Conservation (phyloP, 2,113 vertebrate genomes). For the Syngnathus floridae region DNA sequence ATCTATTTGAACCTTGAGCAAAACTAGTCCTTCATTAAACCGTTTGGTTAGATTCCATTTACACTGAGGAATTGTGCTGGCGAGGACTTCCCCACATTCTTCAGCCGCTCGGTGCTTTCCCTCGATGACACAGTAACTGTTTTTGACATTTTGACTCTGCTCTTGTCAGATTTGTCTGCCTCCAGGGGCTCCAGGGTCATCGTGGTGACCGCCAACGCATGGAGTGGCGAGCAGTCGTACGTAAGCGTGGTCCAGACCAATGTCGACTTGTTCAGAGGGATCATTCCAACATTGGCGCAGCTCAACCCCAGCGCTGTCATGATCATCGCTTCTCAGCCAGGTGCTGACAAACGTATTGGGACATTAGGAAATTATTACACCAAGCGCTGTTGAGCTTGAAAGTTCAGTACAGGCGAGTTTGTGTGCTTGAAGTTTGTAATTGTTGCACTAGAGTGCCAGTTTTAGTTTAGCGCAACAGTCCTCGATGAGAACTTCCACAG, state of each 20-base stretch:
- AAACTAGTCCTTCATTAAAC: background rate
- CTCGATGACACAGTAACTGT: background rate
- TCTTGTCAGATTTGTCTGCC: slow-evolving; percentile 76
- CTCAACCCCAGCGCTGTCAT: slow-evolving; percentile 78
- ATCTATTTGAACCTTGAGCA: background rate
- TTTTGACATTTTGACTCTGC: slow-evolving; percentile 22
- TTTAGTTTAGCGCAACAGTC: background rate
- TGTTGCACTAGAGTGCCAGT: background rate
- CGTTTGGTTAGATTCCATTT: background rate
- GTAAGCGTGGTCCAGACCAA: slow-evolving; percentile 85
- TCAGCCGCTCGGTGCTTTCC: background rate
- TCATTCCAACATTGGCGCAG: slow-evolving; percentile 77
- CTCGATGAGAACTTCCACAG: background rate
- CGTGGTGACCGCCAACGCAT: slow-evolving; percentile 82
- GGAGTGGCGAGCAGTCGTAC: slow-evolving; percentile 85
- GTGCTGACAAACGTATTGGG: slow-evolving; percentile 25
- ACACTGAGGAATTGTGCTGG: background rate
- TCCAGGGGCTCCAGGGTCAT: slow-evolving; percentile 82
- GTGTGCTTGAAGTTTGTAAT: background rate
- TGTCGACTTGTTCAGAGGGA: slow-evolving; percentile 81
- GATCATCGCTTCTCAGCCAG: slow-evolving; percentile 87
- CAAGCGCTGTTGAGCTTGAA: background rate
- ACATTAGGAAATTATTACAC: background rate
- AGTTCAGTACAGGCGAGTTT: background rate
- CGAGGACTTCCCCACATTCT: background rate